Conservation (phyloP, 1,140 invertebrate genomes). For the Orussus abietinus region DNA sequence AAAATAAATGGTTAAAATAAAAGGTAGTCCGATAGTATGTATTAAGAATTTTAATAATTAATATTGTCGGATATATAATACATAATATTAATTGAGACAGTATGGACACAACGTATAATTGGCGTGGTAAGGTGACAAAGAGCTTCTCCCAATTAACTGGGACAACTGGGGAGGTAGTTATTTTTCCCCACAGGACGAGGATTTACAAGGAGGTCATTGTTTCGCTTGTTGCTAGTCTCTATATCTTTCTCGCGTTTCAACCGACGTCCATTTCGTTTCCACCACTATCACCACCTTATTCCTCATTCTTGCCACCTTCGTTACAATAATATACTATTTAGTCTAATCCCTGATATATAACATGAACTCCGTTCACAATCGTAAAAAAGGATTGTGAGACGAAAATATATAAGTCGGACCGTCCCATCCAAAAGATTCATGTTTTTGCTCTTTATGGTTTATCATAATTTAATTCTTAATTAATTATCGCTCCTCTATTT, state of each 20-base stretch:
- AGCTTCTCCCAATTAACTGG: too few species aligned
- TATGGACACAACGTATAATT: conserved; percentile 51
- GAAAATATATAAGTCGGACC: conserved; percentile 37
- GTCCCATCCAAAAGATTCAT: conserved; percentile 3
- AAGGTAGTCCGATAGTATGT: too few species aligned
- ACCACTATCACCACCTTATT: conserved; percentile 45
- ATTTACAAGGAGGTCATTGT: too few species aligned
- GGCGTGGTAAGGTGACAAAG: conserved; percentile 41
- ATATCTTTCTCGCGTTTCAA: too few species aligned
- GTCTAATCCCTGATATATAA: conserved; percentile 55
- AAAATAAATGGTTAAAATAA: too few species aligned
- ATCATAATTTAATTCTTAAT: background rate
- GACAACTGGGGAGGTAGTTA: too few species aligned
- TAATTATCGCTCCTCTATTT: conserved; percentile 1
- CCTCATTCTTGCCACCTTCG: conserved; percentile 9
- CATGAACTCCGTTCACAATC: conserved; percentile 46
- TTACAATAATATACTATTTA: conserved; percentile 44
- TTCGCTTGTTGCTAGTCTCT: too few species aligned
- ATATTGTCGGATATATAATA: conserved; percentile 54
- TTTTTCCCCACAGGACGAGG: too few species aligned
- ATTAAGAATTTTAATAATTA: conserved; percentile 54
- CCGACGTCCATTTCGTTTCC: conserved; percentile 29
- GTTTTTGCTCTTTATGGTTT: background rate
- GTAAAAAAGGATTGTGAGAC: conserved; percentile 43
- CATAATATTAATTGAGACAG: conserved; percentile 50